These are phyloP conservation scores for Aphaenogaster floridana DNA, from an alignment of 1,140 invertebrate genomes.

Conservation along the genomic window DNA sequence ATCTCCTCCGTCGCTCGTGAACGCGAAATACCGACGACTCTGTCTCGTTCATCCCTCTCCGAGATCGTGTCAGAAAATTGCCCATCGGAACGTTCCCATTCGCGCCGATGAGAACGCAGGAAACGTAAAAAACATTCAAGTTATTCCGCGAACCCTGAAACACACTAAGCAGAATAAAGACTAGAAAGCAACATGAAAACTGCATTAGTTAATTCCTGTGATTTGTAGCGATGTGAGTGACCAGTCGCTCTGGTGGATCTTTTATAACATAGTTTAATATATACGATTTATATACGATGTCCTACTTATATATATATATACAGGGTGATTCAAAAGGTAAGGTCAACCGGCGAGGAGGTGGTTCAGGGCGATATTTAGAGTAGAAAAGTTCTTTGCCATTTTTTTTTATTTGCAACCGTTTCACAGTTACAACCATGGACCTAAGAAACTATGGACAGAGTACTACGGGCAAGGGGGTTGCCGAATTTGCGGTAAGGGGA, in stretches of 20 bases:
- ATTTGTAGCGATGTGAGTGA: background rate
- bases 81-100: constrained; percentile 3
- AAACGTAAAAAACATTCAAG: constrained; percentile 3
- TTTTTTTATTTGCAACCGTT: no score
- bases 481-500: no score
- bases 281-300: no score
- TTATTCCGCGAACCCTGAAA: background rate
- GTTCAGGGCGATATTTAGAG: no score
- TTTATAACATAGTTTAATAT: background rate
- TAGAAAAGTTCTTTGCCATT: no score
- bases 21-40: constrained; percentile 60
- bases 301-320: no score
- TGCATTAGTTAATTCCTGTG: constrained; percentile 4
- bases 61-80: constrained; percentile 26
- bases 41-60: background rate
- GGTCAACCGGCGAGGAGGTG: no score
- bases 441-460: no score
- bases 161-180: background rate
- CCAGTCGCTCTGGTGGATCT: background rate
- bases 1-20: constrained; percentile 62
- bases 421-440: no score
- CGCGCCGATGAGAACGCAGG: constrained; percentile 23
- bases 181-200: background rate
- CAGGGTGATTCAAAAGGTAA: no score
- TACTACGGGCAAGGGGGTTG: no score